Percentiles rank a stretch among this genome's conserved stretches.
These are phyloP conservation scores for Ptychochromis oligacanthus DNA, from an alignment of 2,113 vertebrate species.

Conservation along the genomic window DNA sequence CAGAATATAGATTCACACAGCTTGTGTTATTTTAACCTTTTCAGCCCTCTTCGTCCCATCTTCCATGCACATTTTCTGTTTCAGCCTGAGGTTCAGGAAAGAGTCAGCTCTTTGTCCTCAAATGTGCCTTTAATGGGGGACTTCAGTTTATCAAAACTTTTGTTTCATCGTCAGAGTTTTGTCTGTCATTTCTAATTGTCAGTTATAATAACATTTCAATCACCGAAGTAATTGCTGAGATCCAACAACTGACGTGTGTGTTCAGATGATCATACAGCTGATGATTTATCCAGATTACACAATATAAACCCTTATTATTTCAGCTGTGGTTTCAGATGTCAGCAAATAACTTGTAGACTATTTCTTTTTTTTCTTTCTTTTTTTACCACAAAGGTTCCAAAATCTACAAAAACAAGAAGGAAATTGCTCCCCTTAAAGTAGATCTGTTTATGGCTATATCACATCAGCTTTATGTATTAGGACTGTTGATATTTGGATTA, in stretches of 20 bases:
- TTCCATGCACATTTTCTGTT: neutral
- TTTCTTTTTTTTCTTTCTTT: too few relatives aligned
- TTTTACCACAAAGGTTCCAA: neutral
- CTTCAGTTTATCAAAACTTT: neutral
- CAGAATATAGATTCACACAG: neutral
- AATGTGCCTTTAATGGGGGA: neutral
- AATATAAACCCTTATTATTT: neutral
- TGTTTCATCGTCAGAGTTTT: neutral
- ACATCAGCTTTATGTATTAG: slow-evolving; percentile 2
- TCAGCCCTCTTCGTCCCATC: neutral
- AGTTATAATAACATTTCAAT: neutral
- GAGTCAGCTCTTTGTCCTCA: neutral
- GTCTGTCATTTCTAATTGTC: neutral
- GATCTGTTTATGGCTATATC: slow-evolving; percentile 6
- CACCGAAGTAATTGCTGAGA: neutral
- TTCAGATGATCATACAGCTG: neutral
- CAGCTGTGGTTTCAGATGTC: neutral
- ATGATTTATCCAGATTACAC: neutral
- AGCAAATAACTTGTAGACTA: neutral
- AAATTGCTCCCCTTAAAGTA: neutral
- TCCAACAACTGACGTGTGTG: neutral
- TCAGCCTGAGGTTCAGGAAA: neutral
- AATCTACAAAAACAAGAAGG: neutral
- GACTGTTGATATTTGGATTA: slow-evolving; percentile 26
- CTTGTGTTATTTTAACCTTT: neutral